Evolutionary conservation across 2,113 vertebrate species (phyloP), one percentile per base, ranked within the genome.

Genomic region (Baryphthengus martii): DNA sequence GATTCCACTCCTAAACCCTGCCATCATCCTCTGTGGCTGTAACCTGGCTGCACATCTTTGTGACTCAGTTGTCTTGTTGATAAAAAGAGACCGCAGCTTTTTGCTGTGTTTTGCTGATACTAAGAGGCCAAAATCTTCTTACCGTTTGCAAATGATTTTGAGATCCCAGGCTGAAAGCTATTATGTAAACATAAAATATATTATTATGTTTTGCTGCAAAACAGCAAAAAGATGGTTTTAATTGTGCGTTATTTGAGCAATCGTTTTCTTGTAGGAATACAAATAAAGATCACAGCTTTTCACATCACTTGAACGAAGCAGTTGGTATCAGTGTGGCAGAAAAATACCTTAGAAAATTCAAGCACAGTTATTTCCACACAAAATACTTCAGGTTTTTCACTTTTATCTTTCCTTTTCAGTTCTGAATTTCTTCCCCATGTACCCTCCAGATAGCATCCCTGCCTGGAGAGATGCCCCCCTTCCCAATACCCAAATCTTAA

Each of bases 201-300:
- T 53, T 84, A 59, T n/a, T 61, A 37, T 33, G 14, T n/a, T 93
- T 66, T 75, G 12, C 47, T 93, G 47, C 50, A 85, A 91, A 93
- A 61, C 11, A 80, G 84, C 37, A 39, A 26, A 40, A 39, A 21
- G 25, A 40, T 2, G 11, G 3, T 89, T 92, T 85, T 77, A 96
- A 83, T 95, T 92, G 42, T 74, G 10, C 4, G 1, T 53, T 91
- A 11, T 76, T 89, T 79, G 56, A 87, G 25, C 62, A 67, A 78
- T 71, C 26, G 3, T 19, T 72, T 90, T 92, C 76, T 90, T 80
- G 7, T 29, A 83, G 63, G 59, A 95, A 83, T 75, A 50, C 67
- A 68, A 87, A 73, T 91, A 49, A 95, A 90, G 68, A 94, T 85
- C 73, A 82, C 55, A 95, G 80, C 21, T 89, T 96, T 96, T 58